Evolutionary conservation across 2,797 vertebrate species (phyloP), one percentile per base, ranked within the genome.

Genomic region (Leptoclinus maculatus): DNA sequence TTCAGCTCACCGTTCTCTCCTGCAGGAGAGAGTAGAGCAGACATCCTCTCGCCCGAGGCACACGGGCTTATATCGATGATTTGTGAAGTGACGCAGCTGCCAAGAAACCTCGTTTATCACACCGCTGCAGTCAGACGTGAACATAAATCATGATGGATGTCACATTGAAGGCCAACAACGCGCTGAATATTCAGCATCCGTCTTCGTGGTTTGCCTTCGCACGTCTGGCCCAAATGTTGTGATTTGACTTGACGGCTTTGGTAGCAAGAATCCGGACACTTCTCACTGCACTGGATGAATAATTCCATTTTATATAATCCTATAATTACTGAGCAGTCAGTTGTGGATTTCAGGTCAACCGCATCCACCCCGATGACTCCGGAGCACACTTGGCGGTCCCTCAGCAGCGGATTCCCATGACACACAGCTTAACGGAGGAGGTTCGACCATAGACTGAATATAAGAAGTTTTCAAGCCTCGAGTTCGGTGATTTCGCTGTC

Each of bases 61-160:
- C 21, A 5, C n/a, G 71, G 63, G 63, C 39, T 79, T 76, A 73
- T 63, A 69, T 60, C 74, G 43, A 27, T 76, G 81, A 84, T 88
- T 87, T 86, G 83, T 78, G 80, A 87, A 75, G 78, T 29, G 77
- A 72, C n/a, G 54, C 51, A 16, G 62, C 82, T 82, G 87, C 86
- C 82, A 91, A 74, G 67, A 79, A 78, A 62, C 64, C 75, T 85
- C 76, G 78, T 89, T 79, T 79, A 83, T 91, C 88, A 84, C 65
- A n/a, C 41, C 21, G 78, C 63, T 75, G 81, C 82, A 82, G 79
- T 75, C 81, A 65, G 71, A 76, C 65, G 8, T 36, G 36, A 78
- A 53, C 82, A 79, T 86, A 82, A 88, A 84, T 90, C 87, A 74
- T n/a, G 16, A 78, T 39, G 27, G 76, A 85, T 74, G 81, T 81